A percentile compares a stretch with the other conserved stretches of the same genome.
phyloP scores from a whole-genome alignment of 2,888 invertebrate genomes.

The Physocephala rufipes region DNA sequence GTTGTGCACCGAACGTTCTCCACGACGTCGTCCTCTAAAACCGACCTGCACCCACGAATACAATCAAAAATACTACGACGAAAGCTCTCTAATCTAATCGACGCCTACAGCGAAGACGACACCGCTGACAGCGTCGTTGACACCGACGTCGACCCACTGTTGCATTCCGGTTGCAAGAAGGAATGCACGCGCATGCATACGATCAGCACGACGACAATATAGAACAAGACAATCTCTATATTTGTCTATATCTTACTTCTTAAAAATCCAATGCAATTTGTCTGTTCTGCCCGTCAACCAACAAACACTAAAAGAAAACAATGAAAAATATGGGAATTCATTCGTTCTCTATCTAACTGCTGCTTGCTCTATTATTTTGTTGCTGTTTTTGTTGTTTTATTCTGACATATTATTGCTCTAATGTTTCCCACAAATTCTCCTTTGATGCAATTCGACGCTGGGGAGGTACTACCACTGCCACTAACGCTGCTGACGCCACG shows the following conservation, averaged over 20 bases:
- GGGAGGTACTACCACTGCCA: conserved; percentile 18
- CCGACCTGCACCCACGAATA: not conserved
- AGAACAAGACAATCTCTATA: not conserved
- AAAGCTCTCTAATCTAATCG: conserved; percentile 7
- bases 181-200: not conserved
- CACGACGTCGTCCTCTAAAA: not conserved
- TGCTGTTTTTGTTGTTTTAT: not conserved
- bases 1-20: conserved; percentile 1
- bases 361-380: not conserved
- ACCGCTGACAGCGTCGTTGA: too few species aligned
- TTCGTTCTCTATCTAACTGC: not conserved
- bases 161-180: not conserved
- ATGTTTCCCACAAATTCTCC: not conserved
- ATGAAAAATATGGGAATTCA: too few species aligned
- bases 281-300: conserved; percentile 5
- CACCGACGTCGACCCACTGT: conserved; percentile 13
- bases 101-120: too few species aligned
- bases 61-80: not conserved
- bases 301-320: too few species aligned
- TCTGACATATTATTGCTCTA: not conserved
- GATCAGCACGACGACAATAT: not conserved
- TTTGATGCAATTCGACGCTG: not conserved
- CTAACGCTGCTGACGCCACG: conserved; percentile 32
- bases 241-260: conserved; percentile 12
- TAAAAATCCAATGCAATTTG: not conserved